These are phyloP conservation scores for Drosophila maculinotata DNA, from an alignment of 2,888 invertebrate genomes.

Conservation along the genomic window DNA sequence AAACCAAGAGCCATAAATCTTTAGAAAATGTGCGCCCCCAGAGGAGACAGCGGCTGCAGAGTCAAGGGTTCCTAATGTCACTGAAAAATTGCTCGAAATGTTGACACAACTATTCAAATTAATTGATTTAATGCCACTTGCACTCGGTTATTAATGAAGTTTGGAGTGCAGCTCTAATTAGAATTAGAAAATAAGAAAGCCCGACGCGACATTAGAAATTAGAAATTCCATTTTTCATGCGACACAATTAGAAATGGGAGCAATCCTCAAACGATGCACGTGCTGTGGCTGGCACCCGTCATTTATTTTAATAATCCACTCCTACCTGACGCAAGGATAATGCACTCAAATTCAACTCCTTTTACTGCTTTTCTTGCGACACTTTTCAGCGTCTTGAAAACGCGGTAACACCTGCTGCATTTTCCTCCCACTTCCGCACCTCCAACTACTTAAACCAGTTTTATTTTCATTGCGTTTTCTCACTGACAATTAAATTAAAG, in stretches of 20 bases:
- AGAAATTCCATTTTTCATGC: conserved; percentile 58
- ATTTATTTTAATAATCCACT: conserved; percentile 68
- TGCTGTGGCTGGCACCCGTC: conserved; percentile 15
- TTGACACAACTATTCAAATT: conserved; percentile 79
- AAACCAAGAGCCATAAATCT: conserved; percentile 58
- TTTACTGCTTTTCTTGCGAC: conserved; percentile 57
- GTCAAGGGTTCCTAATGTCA: conserved; percentile 62
- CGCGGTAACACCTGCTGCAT: conserved; percentile 58
- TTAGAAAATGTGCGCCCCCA: conserved; percentile 24
- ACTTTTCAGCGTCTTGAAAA: conserved; percentile 28
- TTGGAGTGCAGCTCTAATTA: conserved; percentile 73
- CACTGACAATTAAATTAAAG: conserved; percentile 82
- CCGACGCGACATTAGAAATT: conserved; percentile 34
- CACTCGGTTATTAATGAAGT: conserved; percentile 74
- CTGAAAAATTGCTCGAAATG: conserved; percentile 76
- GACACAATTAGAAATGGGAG: conserved; percentile 55
- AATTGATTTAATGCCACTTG: conserved; percentile 75
- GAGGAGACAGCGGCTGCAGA: conserved; percentile 17
- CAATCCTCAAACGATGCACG: conserved; percentile 22
- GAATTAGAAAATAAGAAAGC: conserved; percentile 48
- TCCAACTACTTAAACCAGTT: conserved; percentile 42
- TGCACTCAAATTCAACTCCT: conserved; percentile 38
- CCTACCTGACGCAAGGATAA: conserved; percentile 41
- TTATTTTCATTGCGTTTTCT: conserved; percentile 75
- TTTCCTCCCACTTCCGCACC: neutral